phyloP scores from a whole-genome alignment of 2,888 invertebrate genomes.

The Eristalinus sepulchralis region DNA sequence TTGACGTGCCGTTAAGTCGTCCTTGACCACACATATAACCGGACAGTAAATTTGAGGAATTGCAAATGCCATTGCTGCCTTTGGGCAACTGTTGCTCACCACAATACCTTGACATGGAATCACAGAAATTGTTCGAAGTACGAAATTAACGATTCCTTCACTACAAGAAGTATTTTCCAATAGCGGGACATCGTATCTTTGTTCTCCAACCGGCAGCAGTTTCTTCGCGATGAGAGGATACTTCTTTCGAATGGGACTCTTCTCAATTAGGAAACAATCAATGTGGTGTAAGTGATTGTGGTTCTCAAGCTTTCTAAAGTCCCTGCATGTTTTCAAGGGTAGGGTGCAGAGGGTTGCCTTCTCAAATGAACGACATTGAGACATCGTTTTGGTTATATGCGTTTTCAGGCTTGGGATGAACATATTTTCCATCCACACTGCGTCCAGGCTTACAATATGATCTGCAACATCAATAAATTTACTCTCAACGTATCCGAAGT shows the following conservation, averaged over 20 bases:
- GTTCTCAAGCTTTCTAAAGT: conserved; percentile 78
- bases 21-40: conserved; percentile 74
- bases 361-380: conserved; percentile 73
- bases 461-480: conserved; percentile 77
- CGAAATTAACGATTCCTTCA: conserved; percentile 77
- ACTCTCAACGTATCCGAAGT: conserved; percentile 74
- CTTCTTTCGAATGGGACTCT: conserved; percentile 78
- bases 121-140: conserved; percentile 77
- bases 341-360: conserved; percentile 78
- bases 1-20: conserved; percentile 72
- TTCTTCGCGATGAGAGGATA: conserved; percentile 79
- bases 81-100: conserved; percentile 75
- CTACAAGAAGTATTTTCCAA: conserved; percentile 46
- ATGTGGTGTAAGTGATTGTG: conserved; percentile 77
- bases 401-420: conserved; percentile 73
- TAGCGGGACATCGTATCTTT: conserved; percentile 72
- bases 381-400: conserved; percentile 74
- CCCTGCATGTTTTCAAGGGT: conserved; percentile 77
- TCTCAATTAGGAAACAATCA: conserved; percentile 79
- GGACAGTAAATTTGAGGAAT: conserved; percentile 79
- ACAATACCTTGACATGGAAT: conserved; percentile 79
- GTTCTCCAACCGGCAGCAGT: conserved; percentile 76
- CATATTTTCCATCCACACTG: conserved; percentile 78
- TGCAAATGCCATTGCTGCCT: conserved; percentile 76
- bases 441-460: conserved; percentile 76